phyloP scores from a whole-genome alignment of 2,888 invertebrate species.

The Busseola fusca region DNA sequence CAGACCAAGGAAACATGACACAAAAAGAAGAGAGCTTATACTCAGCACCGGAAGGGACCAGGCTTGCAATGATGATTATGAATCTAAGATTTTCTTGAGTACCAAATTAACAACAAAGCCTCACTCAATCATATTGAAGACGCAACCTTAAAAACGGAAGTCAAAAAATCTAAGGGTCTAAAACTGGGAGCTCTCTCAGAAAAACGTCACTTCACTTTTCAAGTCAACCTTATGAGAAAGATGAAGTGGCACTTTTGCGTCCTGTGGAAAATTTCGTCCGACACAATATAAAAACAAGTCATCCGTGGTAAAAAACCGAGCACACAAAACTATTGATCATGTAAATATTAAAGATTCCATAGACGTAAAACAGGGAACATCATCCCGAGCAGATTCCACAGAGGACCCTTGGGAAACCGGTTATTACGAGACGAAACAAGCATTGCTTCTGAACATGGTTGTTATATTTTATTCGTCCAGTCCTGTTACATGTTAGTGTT shows the following conservation, averaged over 20 bases:
- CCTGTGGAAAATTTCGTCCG: neutral
- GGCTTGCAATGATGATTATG: neutral
- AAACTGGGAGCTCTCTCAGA: neutral
- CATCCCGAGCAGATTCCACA: neutral
- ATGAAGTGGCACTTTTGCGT: neutral
- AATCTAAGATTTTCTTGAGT: neutral
- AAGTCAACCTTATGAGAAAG: neutral
- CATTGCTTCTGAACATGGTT: conserved; percentile 8
- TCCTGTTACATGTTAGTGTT: conserved; percentile 31
- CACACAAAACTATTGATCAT: neutral
- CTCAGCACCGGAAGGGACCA: neutral
- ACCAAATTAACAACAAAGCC: neutral
- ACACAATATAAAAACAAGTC: neutral
- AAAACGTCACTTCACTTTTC: neutral
- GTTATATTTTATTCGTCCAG: conserved; percentile 47
- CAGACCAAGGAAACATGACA: neutral
- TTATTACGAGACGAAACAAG: conserved; percentile 36
- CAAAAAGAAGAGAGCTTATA: neutral
- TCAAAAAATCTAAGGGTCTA: neutral
- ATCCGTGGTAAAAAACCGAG: neutral
- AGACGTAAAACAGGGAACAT: neutral
- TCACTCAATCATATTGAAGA: neutral
- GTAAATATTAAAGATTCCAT: conserved; percentile 22
- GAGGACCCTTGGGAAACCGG: conserved; percentile 33
- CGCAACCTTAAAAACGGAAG: no score